Evolutionary conservation across 1,140 invertebrate species (phyloP), one percentile per base, ranked within the genome.

Genomic region (Harpegnathos saltator): DNA sequence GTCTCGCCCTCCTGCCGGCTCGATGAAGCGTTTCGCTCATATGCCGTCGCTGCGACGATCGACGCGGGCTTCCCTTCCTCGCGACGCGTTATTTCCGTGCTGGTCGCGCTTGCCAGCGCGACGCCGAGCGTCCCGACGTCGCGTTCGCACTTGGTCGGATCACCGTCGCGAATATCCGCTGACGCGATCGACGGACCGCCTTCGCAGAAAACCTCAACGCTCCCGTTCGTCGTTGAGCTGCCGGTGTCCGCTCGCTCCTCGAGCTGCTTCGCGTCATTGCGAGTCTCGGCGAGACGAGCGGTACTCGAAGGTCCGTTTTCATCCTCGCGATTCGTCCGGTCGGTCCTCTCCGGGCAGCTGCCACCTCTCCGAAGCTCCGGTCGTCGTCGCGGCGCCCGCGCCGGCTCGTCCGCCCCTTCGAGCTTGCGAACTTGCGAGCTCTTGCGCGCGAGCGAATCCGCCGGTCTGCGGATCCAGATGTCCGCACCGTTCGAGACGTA

Each of bases 91-190:
- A 80, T 80, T 80, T 80, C 75, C 75, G 75, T 80, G 63, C 75
- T 15, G 33, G 33, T 59, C 65, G 75, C n/a, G 65, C 33, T 22
- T 80, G 75, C 65, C 75, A 80, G 33, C 65, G 65, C 33, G 65
- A 80, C 65, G 75, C 54, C 52, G 65, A n/a, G 75, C 75, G 65
- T 71, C 17, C 74, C 74, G 74, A 54, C 65, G 62, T 14, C 52
- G 75, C 62, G 52, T 61, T n/a, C n/a, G n/a, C n/a, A n/a, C n/a
- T n/a, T n/a, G n/a, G 75, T 58, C 75, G 29, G 75, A 78, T 78
- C 75, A 78, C 69, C 75, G 75, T 78, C 75, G 65, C 75, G 75
- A 80, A 80, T 80, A 80, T 22, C 75, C 75, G 75, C 69, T 80
- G 75, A 80, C 75, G 75, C 33, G 75, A 80, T 59, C 65, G 24